These are phyloP conservation scores for Calephelis perditalis DNA, from an alignment of 2,888 invertebrate species.

Conservation along the genomic window DNA sequence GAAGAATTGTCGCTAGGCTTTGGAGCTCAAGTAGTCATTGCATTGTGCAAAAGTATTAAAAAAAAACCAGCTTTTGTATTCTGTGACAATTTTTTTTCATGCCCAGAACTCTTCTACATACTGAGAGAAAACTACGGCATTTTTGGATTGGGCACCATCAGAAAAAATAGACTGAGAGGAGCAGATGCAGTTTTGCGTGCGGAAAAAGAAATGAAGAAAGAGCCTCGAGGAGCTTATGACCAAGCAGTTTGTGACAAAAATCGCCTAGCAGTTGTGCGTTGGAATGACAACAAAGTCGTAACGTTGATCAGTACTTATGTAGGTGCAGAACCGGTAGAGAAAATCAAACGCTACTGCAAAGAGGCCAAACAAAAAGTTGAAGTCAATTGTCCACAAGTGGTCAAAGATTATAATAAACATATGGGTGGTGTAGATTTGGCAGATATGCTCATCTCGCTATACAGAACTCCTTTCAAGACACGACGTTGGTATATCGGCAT, in stretches of 20 bases:
- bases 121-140: background rate
- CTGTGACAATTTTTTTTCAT: background rate
- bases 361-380: background rate
- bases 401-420: no score
- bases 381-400: no score
- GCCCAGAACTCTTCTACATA: background rate
- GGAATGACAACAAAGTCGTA: background rate
- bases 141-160: conserved; percentile 1
- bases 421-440: no score
- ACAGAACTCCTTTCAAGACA: conserved; percentile 1
- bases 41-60: no score
- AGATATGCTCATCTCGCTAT: background rate
- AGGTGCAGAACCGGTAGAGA: background rate
- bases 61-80: no score
- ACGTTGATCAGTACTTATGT: background rate
- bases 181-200: background rate
- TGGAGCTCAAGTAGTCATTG: no score
- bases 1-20: background rate
- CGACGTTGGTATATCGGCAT: background rate
- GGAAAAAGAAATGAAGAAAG: background rate
- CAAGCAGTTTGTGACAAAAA: background rate
- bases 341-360: conserved; percentile 1
- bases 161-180: background rate
- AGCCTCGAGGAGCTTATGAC: background rate
- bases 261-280: background rate